A percentile compares a stretch with the other conserved stretches of the same genome.
These are phyloP conservation scores for Aphelinus certus DNA, from an alignment of 1,140 invertebrate genomes.

Conservation along the genomic window DNA sequence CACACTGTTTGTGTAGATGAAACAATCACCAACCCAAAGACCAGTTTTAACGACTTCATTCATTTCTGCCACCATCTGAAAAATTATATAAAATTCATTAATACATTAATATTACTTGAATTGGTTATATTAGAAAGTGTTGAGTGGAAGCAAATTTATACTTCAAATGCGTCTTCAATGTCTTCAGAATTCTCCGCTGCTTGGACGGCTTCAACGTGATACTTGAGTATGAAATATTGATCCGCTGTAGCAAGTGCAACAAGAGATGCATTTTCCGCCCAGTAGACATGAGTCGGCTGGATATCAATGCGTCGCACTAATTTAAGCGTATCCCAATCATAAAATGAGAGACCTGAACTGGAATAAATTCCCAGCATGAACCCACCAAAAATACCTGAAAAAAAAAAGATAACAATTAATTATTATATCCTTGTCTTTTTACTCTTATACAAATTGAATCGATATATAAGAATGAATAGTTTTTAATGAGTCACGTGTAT, in stretches of 20 bases:
- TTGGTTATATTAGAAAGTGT: not conserved
- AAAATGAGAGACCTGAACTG: conserved; percentile 91
- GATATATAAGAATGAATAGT: not conserved
- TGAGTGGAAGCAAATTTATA: conserved; percentile 57
- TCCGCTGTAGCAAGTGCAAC: conserved; percentile 96
- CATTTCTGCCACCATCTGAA: conserved; percentile 84
- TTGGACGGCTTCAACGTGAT: conserved; percentile 81
- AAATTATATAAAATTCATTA: conserved; percentile 34
- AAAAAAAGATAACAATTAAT: conserved; percentile 24
- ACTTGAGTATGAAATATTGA: conserved; percentile 94
- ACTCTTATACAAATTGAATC: not conserved
- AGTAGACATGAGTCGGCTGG: conserved; percentile 91
- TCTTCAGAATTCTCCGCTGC: conserved; percentile 88
- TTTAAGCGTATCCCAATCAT: conserved; percentile 96
- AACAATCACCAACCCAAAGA: conserved; percentile 98
- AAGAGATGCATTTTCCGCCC: conserved; percentile 96
- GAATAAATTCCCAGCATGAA: conserved; percentile 94
- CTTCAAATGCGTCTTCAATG: conserved; percentile 97
- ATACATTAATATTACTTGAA: not conserved
- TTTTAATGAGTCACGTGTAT: not conserved
- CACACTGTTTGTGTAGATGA: conserved; percentile 98
- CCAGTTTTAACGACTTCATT: conserved; percentile 95
- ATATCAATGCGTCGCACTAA: conserved; percentile 96
- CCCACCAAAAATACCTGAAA: conserved; percentile 92
- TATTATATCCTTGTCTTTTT: conserved; percentile 2